phyloP scores from a whole-genome alignment of 2,888 invertebrate genomes.

The Lingula anatina region DNA sequence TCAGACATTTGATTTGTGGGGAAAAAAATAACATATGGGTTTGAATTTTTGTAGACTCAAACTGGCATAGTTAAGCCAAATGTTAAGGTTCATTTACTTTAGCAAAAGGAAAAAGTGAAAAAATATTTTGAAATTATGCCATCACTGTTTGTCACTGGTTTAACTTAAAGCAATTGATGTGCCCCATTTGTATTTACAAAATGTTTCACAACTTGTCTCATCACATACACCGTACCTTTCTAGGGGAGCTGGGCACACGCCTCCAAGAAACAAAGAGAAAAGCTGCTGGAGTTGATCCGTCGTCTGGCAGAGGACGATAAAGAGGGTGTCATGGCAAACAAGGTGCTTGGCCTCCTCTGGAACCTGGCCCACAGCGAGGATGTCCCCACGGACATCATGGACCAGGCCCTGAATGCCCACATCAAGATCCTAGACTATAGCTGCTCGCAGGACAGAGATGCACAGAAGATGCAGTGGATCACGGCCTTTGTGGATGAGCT shows the following conservation, averaged over 20 bases:
- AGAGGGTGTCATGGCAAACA: conserved; percentile 97
- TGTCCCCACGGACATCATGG: conserved; percentile 94
- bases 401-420: conserved; percentile 89
- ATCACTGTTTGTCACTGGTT: too few species aligned
- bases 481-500: conserved; percentile 95
- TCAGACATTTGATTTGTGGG: too few species aligned
- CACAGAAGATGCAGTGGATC: conserved; percentile 92
- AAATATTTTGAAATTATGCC: too few species aligned
- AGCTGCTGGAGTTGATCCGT: conserved; percentile 87
- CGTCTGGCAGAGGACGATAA: conserved; percentile 96
- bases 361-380: conserved; percentile 93
- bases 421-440: conserved; percentile 97
- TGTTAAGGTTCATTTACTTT: too few species aligned
- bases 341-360: conserved; percentile 92
- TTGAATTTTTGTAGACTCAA: too few species aligned
- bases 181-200: too few species aligned
- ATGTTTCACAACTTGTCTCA: too few species aligned
- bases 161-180: too few species aligned
- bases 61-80: too few species aligned
- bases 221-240: too few species aligned
- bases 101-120: too few species aligned
- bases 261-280: conserved; percentile 91
- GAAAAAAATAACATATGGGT: too few species aligned
- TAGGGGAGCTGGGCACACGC: conserved; percentile 86
- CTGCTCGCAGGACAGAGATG: conserved; percentile 91